phyloP scores from a whole-genome alignment of 2,797 vertebrate genomes.

The Setipinna tenuifilis region DNA sequence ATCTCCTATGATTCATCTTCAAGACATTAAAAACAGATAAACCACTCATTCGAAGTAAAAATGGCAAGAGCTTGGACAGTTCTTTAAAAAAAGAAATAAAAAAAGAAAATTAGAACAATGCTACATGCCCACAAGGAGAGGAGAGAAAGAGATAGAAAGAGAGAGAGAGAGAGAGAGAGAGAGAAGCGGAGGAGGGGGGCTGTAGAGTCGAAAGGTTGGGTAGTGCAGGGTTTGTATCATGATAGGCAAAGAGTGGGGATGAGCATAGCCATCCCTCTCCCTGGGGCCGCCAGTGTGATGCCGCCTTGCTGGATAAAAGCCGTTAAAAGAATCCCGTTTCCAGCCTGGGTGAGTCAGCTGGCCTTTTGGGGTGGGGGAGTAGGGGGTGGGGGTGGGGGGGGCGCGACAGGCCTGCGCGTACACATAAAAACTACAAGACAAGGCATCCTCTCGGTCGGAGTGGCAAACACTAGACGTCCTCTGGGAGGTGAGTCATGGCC shows the following conservation, averaged over 20 bases:
- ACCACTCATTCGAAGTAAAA: slow-evolving; percentile 15
- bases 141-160: not conserved
- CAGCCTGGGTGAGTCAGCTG: not conserved
- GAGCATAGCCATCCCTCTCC: not conserved
- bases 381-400: too few relatives aligned
- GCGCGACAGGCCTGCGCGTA: not conserved
- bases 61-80: slow-evolving; percentile 24
- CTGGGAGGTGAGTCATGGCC: not conserved
- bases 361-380: not conserved
- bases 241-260: not conserved
- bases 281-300: not conserved
- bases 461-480: not conserved
- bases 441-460: not conserved
- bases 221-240: not conserved
- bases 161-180: slow-evolving; percentile 46
- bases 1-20: not conserved
- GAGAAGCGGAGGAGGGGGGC: slow-evolving; percentile 29
- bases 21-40: slow-evolving; percentile 46
- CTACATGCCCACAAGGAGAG: slow-evolving; percentile 60
- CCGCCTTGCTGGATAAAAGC: slow-evolving; percentile 8
- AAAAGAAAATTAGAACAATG: slow-evolving; percentile 39
- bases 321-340: slow-evolving; percentile 12
- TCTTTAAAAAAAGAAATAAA: slow-evolving; percentile 56
- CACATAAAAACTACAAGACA: not conserved
- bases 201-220: not conserved